Conservation (phyloP, 2,888 invertebrate genomes). For the Phortica magna region DNA sequence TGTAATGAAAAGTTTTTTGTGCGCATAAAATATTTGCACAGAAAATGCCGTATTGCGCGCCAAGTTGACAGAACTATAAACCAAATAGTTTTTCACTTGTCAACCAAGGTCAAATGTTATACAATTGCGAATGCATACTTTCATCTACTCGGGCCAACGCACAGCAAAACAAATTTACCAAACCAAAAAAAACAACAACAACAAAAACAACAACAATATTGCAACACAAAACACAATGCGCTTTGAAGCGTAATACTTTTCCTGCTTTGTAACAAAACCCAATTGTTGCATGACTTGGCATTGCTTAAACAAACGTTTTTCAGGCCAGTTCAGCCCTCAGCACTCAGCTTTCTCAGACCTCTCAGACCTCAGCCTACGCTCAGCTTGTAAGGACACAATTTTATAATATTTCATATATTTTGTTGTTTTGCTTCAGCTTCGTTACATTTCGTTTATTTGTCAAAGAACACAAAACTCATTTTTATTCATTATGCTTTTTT, state of each 20-base stretch:
- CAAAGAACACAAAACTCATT: constrained; percentile 32
- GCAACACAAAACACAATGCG: neutral
- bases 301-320: neutral
- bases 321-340: neutral
- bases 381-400: neutral
- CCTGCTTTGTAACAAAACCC: neutral
- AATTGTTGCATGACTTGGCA: constrained; percentile 22
- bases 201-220: too few relatives aligned
- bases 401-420: neutral
- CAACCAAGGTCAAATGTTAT: neutral
- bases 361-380: neutral
- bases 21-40: neutral
- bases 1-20: neutral
- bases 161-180: too few relatives aligned
- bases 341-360: neutral
- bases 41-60: neutral
- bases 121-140: neutral
- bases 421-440: neutral
- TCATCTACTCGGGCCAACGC: too few relatives aligned
- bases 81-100: neutral
- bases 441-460: constrained; percentile 4
- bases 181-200: too few relatives aligned
- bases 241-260: constrained; percentile 1
- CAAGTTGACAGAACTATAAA: neutral
- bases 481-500: constrained; percentile 39